Evolutionary conservation across 37 sponge, comb jelly and placozoan species (phyloP), one percentile per base, ranked within the genome.

Genomic region (Oopsacas minuta): DNA sequence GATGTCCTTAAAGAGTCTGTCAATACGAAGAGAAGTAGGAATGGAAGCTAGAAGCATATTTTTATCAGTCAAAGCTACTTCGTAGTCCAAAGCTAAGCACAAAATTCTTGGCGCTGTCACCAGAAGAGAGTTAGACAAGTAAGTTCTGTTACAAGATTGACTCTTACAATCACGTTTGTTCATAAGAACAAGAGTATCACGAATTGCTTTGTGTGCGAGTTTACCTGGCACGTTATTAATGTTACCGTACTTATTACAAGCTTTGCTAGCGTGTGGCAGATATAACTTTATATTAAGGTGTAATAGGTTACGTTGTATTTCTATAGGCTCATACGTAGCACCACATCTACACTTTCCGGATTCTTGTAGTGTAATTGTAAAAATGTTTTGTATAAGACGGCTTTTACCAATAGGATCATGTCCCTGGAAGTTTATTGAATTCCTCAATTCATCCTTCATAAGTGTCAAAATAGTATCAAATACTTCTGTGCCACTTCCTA

Each of bases 271-370:
- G 22, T 61, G 30, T 5, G 75, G 75, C 22, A 61, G 75, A 61
- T 61, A 61, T 25, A 61, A n/a, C 28, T 25, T 3, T 7, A 61
- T 25, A 12, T 61, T 61, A 34, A 61, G 75, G 28, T 61, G 75
- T n/a, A 61, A 34, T 34, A 61, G 28, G 75, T 61, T 3, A 7
- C 28, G 75, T 61, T 61, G 22, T 7, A 61, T 3, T 61, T 61
- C 75, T 20, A n/a, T 61, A 61, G 75, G 75, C 75, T 12, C 75
- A 61, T 61, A 61, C 30, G 30, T 61, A 34, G 75, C 75, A 7
- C 75, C 75, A n/a, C 75, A 61, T 61, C 75, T 61, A 34, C 75
- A 61, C 75, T 61, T 61, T 7, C 75, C 75, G 75, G 75, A 61
- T n/a, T 61, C 28, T 34, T 61, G 75, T 5, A 61, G 75, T n/a